These are phyloP conservation scores for Carposina sasakii DNA, from an alignment of 1,140 invertebrate species.

Conservation along the genomic window DNA sequence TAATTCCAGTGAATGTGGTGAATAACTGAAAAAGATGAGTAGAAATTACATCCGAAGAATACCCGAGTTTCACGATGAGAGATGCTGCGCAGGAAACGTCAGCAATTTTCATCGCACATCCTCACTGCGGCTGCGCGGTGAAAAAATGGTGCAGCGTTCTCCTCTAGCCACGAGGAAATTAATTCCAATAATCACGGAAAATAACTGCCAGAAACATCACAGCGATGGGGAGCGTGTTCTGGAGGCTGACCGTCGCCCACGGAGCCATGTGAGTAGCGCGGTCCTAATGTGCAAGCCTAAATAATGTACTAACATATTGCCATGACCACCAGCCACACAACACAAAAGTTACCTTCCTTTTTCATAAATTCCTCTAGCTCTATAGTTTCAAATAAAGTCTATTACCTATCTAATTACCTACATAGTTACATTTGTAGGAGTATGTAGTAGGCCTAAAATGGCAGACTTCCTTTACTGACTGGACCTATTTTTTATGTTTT, in stretches of 20 bases:
- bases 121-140: constrained; percentile 71
- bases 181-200: constrained; percentile 70
- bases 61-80: constrained; percentile 59
- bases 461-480: background rate
- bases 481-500: constrained; percentile 31
- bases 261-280: constrained; percentile 56
- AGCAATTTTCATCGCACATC: constrained; percentile 64
- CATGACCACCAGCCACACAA: constrained; percentile 24
- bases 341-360: too few species aligned
- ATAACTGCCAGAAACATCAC: constrained; percentile 52
- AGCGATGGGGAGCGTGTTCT: constrained; percentile 58
- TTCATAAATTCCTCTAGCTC: too few species aligned
- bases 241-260: constrained; percentile 57
- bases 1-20: constrained; percentile 55
- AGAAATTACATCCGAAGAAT: constrained; percentile 57
- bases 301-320: constrained; percentile 16
- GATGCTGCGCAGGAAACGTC: constrained; percentile 63
- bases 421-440: too few species aligned
- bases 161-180: constrained; percentile 62
- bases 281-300: background rate
- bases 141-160: constrained; percentile 69
- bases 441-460: too few species aligned
- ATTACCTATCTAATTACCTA: too few species aligned
- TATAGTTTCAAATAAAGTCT: too few species aligned
- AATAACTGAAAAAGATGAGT: constrained; percentile 60